These are phyloP conservation scores for Heterodera filipjevi DNA, from an alignment of 2,888 invertebrate species.

Conservation along the genomic window DNA sequence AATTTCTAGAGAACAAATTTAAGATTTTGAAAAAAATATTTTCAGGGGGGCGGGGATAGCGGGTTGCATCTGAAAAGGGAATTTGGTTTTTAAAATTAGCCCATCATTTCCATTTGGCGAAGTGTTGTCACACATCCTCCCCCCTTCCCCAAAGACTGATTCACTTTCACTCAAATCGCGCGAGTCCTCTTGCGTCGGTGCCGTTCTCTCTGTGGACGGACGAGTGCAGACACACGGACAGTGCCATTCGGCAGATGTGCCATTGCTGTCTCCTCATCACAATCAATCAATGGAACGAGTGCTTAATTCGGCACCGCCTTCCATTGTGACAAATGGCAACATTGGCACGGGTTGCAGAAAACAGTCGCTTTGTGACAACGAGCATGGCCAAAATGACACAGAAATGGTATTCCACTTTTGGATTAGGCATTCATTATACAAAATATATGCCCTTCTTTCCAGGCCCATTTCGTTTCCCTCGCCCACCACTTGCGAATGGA, in stretches of 20 bases:
- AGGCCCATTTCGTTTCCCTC: background rate
- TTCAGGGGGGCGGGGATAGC: too few relatives aligned
- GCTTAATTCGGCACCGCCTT: background rate
- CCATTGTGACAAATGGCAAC: background rate
- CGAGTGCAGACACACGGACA: background rate
- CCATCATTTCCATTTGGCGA: too few relatives aligned
- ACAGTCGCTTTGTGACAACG: background rate
- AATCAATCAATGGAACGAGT: background rate
- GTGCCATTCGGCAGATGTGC: background rate
- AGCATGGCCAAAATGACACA: background rate
- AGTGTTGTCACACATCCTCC: too few relatives aligned
- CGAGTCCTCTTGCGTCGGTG: constrained; percentile 46
- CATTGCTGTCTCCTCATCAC: background rate
- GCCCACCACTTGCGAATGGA: background rate
- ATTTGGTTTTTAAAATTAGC: too few relatives aligned
- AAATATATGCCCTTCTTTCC: background rate
- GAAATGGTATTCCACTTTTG: too few relatives aligned
- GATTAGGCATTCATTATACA: too few relatives aligned
- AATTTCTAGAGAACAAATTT: too few relatives aligned
- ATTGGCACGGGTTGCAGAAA: constrained; percentile 11
- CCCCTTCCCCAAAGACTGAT: constrained; percentile 24
- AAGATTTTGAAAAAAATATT: too few relatives aligned
- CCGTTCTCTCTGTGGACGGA: background rate
- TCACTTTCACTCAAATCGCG: constrained; percentile 45
- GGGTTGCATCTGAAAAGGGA: too few relatives aligned